phyloP scores from a whole-genome alignment of 2,113 vertebrate species.

The Labeo rohita region DNA sequence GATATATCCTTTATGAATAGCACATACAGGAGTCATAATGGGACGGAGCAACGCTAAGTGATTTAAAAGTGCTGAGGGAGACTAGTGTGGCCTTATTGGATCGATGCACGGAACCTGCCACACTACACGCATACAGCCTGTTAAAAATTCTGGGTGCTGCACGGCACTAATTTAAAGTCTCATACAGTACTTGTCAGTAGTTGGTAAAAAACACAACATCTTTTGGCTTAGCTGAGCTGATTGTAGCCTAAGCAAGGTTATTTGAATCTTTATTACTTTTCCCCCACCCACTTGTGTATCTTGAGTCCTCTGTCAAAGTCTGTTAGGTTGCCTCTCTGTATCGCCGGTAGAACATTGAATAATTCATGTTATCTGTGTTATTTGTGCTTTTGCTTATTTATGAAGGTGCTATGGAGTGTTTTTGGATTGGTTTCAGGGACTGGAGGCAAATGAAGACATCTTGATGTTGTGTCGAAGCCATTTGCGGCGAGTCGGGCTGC shows the following conservation, averaged over 20 bases:
- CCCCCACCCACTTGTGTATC: conserved; percentile 45
- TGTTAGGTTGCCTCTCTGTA: conserved; percentile 67
- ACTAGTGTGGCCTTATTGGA: not conserved
- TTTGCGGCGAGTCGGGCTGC: conserved; percentile 9
- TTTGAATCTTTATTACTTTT: conserved; percentile 67
- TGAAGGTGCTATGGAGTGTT: conserved; percentile 63
- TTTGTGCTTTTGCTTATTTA: conserved; percentile 76
- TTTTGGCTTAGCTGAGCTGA: conserved; percentile 67
- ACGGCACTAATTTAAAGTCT: conserved; percentile 36
- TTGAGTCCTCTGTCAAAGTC: conserved; percentile 65
- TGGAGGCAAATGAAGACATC: conserved; percentile 71
- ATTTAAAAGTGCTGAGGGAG: conserved; percentile 31
- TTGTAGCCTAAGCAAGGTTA: conserved; percentile 65
- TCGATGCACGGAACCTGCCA: not conserved
- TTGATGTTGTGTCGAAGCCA: conserved; percentile 44
- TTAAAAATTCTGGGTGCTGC: conserved; percentile 29
- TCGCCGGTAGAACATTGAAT: conserved; percentile 67
- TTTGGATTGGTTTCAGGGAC: conserved; percentile 57
- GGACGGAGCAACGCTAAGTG: not conserved
- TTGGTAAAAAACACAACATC: conserved; percentile 61
- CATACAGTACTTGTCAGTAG: conserved; percentile 47
- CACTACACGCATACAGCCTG: conserved; percentile 3
- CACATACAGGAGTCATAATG: not conserved
- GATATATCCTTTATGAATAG: conserved; percentile 28
- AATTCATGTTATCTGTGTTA: conserved; percentile 74